A percentile compares a stretch with the other conserved stretches of the same genome.
phyloP scores from a whole-genome alignment of 2,797 vertebrate genomes.

The Oceanodroma leucorhoa region DNA sequence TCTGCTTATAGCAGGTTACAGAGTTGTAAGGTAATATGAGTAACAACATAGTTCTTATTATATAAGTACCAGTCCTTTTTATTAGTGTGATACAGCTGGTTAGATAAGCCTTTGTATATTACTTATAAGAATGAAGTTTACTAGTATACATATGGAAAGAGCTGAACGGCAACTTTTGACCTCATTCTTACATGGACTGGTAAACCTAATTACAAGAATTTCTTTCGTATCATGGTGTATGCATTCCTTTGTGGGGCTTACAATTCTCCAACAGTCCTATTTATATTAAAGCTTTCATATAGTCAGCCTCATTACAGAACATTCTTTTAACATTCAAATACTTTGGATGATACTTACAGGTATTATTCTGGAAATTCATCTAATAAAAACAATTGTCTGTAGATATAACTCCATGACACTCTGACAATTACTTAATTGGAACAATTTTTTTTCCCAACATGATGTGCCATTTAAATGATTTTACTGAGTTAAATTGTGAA shows the following conservation, averaged over 20 bases:
- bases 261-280: neutral
- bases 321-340: neutral
- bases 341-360: neutral
- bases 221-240: neutral
- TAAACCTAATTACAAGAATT: neutral
- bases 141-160: neutral
- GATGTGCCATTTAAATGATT: neutral
- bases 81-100: neutral
- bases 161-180: neutral
- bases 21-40: neutral
- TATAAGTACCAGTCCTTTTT: neutral
- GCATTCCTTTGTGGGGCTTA: neutral
- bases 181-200: neutral
- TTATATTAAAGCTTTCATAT: neutral
- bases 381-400: neutral
- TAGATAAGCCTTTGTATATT: neutral
- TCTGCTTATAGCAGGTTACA: neutral
- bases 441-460: neutral
- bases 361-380: slow-evolving; percentile 12
- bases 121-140: neutral
- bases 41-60: neutral
- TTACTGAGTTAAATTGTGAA: neutral
- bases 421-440: slow-evolving; percentile 10
- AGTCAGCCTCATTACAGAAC: neutral
- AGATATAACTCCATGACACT: neutral